Percentiles rank a stretch among this genome's conserved stretches.
phyloP scores from a whole-genome alignment of 1,140 invertebrate genomes.

The Diuraphis noxia region DNA sequence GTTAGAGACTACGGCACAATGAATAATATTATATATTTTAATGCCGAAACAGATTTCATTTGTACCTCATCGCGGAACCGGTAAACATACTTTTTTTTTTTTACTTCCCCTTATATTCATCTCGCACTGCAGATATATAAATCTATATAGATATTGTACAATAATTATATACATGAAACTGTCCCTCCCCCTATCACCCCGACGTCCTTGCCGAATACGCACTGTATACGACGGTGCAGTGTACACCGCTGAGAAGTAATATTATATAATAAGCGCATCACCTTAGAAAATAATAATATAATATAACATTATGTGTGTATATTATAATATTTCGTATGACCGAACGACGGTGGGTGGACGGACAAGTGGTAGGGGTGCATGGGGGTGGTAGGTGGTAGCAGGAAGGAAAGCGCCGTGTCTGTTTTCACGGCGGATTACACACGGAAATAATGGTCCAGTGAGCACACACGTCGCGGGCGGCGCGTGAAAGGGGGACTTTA shows the following conservation, averaged over 20 bases:
- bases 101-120: constrained; percentile 4
- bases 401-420: constrained; percentile 53
- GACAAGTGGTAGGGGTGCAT: neutral
- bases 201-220: neutral
- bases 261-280: too few relatives aligned
- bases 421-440: constrained; percentile 54
- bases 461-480: constrained; percentile 51
- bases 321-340: constrained; percentile 49
- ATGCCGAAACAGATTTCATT: constrained; percentile 22
- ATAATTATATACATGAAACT: neutral
- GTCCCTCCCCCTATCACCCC: too few relatives aligned
- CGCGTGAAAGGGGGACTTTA: constrained; percentile 44
- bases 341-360: neutral
- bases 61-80: neutral
- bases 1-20: constrained; percentile 32
- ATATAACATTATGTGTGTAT: neutral
- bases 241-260: neutral
- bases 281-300: constrained; percentile 4
- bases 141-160: neutral
- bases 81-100: constrained; percentile 16
- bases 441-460: constrained; percentile 54
- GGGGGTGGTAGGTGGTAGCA: constrained; percentile 19
- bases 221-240: neutral
- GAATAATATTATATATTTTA: constrained; percentile 22
- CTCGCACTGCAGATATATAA: neutral